phyloP scores from a whole-genome alignment of 92 coral and sea anemone species.

The Montipora capitata region DNA sequence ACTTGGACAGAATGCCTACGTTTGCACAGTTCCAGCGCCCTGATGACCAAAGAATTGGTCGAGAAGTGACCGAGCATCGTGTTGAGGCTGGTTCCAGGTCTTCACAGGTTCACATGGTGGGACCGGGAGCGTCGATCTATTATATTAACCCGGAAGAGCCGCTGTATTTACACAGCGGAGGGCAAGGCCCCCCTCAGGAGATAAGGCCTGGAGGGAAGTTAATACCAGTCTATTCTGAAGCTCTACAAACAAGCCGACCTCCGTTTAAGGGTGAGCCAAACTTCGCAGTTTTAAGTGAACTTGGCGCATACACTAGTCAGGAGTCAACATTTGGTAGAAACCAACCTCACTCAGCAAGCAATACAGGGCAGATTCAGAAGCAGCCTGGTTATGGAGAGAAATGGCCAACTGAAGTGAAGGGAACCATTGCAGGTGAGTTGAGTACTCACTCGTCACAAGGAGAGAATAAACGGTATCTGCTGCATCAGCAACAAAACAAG shows the following conservation, averaged over 20 bases:
- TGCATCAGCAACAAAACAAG: neutral
- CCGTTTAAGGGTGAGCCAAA: neutral
- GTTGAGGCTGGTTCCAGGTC: constrained; percentile 14
- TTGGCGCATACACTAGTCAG: neutral
- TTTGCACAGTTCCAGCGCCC: constrained; percentile 13
- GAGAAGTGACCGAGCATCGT: constrained; percentile 12
- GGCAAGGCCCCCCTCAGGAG: constrained; percentile 13
- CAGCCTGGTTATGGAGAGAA: constrained; percentile 24
- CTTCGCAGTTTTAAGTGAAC: neutral
- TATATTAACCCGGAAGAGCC: constrained; percentile 34
- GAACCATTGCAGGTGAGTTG: neutral
- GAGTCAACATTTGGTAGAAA: constrained; percentile 3
- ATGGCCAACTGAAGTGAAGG: neutral
- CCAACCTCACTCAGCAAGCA: constrained; percentile 11
- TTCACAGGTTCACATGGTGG: constrained; percentile 28
- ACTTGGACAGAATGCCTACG: constrained; percentile 3
- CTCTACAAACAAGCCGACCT: neutral
- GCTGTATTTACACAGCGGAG: constrained; percentile 20
- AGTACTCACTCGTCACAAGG: constrained; percentile 5
- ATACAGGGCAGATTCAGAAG: neutral
- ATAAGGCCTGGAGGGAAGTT: constrained; percentile 15
- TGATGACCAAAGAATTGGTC: neutral
- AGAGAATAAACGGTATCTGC: neutral
- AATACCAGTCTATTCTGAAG: neutral
- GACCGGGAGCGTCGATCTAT: constrained; percentile 33